Conservation (phyloP, 2,888 invertebrate genomes). For the Diachrysia chrysitis region DNA sequence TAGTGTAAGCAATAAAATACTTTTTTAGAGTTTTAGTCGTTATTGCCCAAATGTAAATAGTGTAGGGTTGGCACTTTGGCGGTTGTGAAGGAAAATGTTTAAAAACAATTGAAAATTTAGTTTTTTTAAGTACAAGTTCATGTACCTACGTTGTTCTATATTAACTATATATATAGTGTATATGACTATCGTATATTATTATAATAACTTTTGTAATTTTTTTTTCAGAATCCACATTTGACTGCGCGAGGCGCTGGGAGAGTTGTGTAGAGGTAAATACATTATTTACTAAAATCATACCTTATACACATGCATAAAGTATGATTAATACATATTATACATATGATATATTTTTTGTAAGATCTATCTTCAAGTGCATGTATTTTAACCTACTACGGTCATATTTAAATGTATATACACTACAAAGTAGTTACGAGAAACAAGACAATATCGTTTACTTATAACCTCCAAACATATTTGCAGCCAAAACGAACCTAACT, state of each 20-base stretch:
- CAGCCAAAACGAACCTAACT: neutral
- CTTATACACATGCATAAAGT: no score
- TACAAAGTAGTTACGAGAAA: neutral
- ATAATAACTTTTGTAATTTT: neutral
- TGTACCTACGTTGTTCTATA: neutral
- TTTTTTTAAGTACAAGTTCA: neutral
- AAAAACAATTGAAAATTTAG: neutral
- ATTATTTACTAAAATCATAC: no score
- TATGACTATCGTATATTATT: neutral
- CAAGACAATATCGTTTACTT: neutral
- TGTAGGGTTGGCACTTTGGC: neutral
- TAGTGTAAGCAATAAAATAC: rapidly evolving
- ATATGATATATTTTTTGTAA: no score
- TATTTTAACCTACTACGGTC: no score
- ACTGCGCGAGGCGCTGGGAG: conserved; percentile 31
- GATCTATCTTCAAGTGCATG: no score
- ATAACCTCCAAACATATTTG: neutral
- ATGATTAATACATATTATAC: no score
- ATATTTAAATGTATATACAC: neutral
- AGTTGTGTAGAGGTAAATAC: conserved; percentile 50
- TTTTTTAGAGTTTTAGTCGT: neutral
- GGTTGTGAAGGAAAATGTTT: neutral
- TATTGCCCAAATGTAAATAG: neutral
- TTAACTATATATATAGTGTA: no score
- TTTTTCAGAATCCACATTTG: conserved; percentile 44